A percentile compares a stretch with the other conserved stretches of the same genome.
These are phyloP conservation scores for Pseudococcus jackbeardsleyi DNA, from an alignment of 2,888 invertebrate species.

Conservation along the genomic window DNA sequence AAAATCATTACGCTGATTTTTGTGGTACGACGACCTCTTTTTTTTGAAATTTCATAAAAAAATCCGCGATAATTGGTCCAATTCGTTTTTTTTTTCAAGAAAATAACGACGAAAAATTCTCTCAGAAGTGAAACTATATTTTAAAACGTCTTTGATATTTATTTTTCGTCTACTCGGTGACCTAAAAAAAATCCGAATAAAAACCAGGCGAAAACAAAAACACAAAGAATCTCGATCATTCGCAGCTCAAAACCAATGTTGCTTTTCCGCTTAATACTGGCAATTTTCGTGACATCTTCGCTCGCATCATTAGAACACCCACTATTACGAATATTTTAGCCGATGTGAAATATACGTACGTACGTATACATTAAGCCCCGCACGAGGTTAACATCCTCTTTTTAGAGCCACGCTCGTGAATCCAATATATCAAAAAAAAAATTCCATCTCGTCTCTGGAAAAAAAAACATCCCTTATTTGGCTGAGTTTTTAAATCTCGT, in stretches of 20 bases:
- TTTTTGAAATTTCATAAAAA: too few species aligned
- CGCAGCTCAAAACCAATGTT: background rate
- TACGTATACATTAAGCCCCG: conserved; percentile 9
- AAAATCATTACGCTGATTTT: too few species aligned
- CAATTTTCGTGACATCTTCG: conserved; percentile 10
- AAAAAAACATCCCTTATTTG: conserved; percentile 36
- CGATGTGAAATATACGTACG: background rate
- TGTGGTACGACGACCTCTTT: too few species aligned
- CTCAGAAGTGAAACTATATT: too few species aligned
- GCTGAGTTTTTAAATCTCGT: conserved; percentile 39
- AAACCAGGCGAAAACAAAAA: background rate
- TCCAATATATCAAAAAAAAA: conserved; percentile 37
- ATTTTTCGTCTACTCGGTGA: background rate
- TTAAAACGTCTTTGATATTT: background rate
- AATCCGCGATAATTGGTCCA: too few species aligned
- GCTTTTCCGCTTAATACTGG: background rate
- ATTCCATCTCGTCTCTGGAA: conserved; percentile 5
- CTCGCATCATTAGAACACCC: conserved; percentile 18
- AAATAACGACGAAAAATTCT: too few species aligned
- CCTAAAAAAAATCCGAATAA: background rate
- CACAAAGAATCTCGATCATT: background rate
- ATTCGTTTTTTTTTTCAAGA: too few species aligned
- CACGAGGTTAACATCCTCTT: conserved; percentile 22
- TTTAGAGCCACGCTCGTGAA: background rate
- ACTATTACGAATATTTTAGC: conserved; percentile 15